Base-by-base conservation (phyloP, 2,113 vertebrate species). In the Lipophrys pholis region DNA sequence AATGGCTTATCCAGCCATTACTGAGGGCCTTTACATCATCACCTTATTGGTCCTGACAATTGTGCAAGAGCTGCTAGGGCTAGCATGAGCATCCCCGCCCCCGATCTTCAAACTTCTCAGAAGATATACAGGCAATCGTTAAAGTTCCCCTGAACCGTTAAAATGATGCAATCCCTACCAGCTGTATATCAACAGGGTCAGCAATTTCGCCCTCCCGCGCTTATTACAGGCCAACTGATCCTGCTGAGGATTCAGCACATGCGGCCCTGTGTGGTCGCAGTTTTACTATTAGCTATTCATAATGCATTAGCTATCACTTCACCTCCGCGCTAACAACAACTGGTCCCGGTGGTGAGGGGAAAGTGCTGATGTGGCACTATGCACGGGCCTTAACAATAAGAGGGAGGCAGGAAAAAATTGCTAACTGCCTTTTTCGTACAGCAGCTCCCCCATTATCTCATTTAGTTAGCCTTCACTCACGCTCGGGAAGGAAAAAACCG, bases 211-310 rank as follows among this genome's bases (percentile, higher is more conserved):
- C 49, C 48, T n/a, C 15, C 2, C 58, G 5, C 4, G 7, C 49
- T 68, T 69, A 72, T 85, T 83, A 78, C 68, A 53, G 84, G 80
- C 57, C 74, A 65, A 76, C 79, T 62, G 82, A 87, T 84, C 6
- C 21, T 65, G 74, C 74, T 75, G 71, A 84, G 82, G 83, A 30
- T 73, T 74, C 69, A 62, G 79, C 68, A 76, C 68, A 76, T 59
- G 51, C 38, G 54, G 45, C 36, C 49, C 61, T 0, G 6, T 66
- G 62, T 76, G 36, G 53, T 55, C 49, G 78, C 7, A 1, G 30
- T 78, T 86, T 86, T 83, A 85, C 82, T 71, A 86, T 88, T 89
- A 85, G 88, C 81, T 69, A 82, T 90, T 91, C 86, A 91, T 90
- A 86, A 86, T 86, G 88, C 73, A 89, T 88, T 88, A 80, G 87